A percentile compares a stretch with the other conserved stretches of the same genome.
Evolutionary conservation across 2,888 invertebrate species (phyloP).

Genomic region (Mythimna pallens): DNA sequence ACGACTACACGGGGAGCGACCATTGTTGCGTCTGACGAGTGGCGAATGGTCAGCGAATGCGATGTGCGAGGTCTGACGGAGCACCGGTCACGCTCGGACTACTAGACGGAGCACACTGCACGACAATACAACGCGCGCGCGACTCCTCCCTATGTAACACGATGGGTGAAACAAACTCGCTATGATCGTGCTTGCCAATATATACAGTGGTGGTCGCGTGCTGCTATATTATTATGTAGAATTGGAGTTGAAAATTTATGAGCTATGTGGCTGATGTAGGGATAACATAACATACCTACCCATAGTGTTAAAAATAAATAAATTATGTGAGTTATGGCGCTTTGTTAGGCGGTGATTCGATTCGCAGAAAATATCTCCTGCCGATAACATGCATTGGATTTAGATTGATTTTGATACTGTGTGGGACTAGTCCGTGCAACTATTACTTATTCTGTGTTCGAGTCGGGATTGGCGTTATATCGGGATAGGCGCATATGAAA

Average conservation of each 20-base stretch:
- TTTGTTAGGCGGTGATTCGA: constrained; percentile 15
- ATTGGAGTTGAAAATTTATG: constrained; percentile 40
- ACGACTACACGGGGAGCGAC: constrained; percentile 75
- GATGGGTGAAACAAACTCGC: constrained; percentile 38
- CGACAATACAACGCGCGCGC: constrained; percentile 15
- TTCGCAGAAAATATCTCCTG: constrained; percentile 33
- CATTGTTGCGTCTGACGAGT: constrained; percentile 78
- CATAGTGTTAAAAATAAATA: constrained; percentile 26
- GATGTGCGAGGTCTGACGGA: constrained; percentile 30
- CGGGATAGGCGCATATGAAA: neutral
- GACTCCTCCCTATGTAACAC: constrained; percentile 23
- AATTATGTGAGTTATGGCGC: constrained; percentile 19
- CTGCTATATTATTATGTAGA: constrained; percentile 10
- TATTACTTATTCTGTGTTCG: neutral
- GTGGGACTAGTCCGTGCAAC: neutral
- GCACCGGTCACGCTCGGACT: constrained; percentile 38
- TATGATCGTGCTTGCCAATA: constrained; percentile 37
- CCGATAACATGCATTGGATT: neutral
- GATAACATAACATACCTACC: constrained; percentile 26
- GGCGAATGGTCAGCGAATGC: constrained; percentile 19
- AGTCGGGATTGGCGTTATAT: neutral
- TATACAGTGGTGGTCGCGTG: constrained; percentile 36
- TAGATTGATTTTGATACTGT: neutral
- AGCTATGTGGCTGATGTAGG: constrained; percentile 49
- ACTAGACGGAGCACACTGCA: constrained; percentile 22